Evolutionary conservation across 2,113 vertebrate species (phyloP), one percentile per base, ranked within the genome.

Genomic region (Eudyptes chrysolophus): DNA sequence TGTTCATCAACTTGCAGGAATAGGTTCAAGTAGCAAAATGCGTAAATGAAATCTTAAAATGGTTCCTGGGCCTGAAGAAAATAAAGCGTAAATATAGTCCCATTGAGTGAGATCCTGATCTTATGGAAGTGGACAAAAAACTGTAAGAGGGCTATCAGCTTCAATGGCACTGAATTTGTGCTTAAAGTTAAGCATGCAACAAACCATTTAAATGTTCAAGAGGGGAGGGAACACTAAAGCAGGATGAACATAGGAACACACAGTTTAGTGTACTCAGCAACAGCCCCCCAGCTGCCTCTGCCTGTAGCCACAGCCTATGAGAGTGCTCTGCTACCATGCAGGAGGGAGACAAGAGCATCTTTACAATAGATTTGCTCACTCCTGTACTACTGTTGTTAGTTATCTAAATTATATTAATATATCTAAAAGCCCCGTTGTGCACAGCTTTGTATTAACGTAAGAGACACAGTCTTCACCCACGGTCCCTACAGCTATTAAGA

Each of bases 311-410:
- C 52, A 44, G 32, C 5, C 30, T 48, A 3, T 0, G 6, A 32
- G 10, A 46, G 19, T 22, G 21, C 66, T 66, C n/a, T 48, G 52
- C 44, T 51, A 34, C 34, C 0, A 0, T 0, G 2, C 10, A 13
- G n/a, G n/a, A 79, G n/a, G 21, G 65, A 51, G 29, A 54, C 25
- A 58, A 48, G 27, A 40, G 30, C 40, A 60, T 13, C 76, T 25
- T 26, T 76, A 49, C 24, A 72, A 76, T 32, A 72, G n/a, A 46
- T 42, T 22, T 38, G 8, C 48, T 89, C 17, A 6, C 46, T 76
- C 22, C 51, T 51, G 29, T 54, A 57, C 36, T 42, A 27, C 7
- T 20, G n/a, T 8, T 64, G 27, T 57, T 69, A 64, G 51, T 74
- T 42, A 69, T 36, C 52, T 52, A 57, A 36, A 61, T 65, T 26